Evolutionary conservation across 35 echinoderm and acorn worm species (phyloP), one percentile per base, ranked within the genome.

Genomic region (Anneissia japonica): DNA sequence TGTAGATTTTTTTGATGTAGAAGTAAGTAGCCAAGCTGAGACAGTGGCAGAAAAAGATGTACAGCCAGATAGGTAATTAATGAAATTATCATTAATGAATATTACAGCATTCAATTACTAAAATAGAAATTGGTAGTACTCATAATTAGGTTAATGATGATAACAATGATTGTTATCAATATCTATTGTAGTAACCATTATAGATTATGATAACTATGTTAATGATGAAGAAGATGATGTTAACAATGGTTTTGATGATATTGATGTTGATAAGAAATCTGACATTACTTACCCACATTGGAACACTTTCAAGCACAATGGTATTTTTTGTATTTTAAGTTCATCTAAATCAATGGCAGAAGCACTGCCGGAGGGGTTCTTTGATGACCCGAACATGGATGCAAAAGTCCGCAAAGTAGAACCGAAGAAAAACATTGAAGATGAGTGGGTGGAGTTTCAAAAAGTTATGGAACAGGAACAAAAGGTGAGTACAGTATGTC

Each of bases 371-470:
- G 95, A 97, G 39, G 95, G 95, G 2, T 97, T 97, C 86, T 97
- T 97, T 93, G 95, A 97, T 93, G 95, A 97, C 80, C 95, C 95
- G 12, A 88, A 90, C 13, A 85, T 90, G 73, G 95, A 97, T 89
- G 94, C 95, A 13, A 97, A 97, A 86, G 96, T 99, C 35, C 88
- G 91, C 0, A 93, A 98, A n/a, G 92, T 93, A 19, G 96, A 99
- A 87, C 89, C 94, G 31, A 99, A 90, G 80, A 93, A 99, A 80
- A 93, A 92, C 4, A 93, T 93, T 40, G 92, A 91, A 26, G 96
- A 99, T 36, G 96, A 99, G 73, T 99, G 96, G 96, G 83, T 33
- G n/a, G 94, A 99, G 75, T 99, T 99, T 46, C 91, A 99, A 80
- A 99, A 99, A 73, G 92, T 89, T 64, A 99, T 99, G 92, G 78